Percentiles rank a stretch among this genome's conserved stretches.
Conservation (phyloP, 2,113 vertebrate genomes). For the Rhinolophus ferrumequinum region DNA sequence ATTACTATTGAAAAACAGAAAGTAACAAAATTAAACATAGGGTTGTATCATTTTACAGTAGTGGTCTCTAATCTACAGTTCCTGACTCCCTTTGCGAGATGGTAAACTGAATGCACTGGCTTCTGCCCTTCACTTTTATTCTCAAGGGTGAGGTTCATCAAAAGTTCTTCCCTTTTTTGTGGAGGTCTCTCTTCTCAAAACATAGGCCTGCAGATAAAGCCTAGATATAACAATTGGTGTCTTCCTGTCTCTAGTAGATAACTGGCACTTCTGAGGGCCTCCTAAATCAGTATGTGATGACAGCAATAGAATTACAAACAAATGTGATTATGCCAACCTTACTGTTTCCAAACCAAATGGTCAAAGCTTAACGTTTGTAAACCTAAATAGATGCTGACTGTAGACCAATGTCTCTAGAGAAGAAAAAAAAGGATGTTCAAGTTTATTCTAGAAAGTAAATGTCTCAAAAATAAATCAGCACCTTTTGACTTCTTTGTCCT, state of each 20-base stretch:
- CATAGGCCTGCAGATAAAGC: neutral
- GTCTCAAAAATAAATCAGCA: too few species aligned
- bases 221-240: neutral
- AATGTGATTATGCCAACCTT: neutral
- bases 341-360: neutral
- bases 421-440: neutral
- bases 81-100: neutral
- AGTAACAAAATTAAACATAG: neutral
- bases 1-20: neutral
- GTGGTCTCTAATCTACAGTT: neutral
- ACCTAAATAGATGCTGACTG: neutral
- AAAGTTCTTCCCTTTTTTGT: neutral
- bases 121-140: neutral
- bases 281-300: neutral
- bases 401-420: neutral
- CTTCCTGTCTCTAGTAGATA: neutral
- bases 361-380: neutral
- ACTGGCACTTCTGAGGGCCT: neutral
- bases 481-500: too few species aligned
- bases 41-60: neutral
- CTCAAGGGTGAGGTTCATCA: neutral
- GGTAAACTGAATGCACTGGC: neutral
- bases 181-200: neutral
- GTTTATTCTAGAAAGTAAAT: too few species aligned
- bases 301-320: neutral